Conservation (phyloP, 1,140 invertebrate species). For the Epicauta chinensis region DNA sequence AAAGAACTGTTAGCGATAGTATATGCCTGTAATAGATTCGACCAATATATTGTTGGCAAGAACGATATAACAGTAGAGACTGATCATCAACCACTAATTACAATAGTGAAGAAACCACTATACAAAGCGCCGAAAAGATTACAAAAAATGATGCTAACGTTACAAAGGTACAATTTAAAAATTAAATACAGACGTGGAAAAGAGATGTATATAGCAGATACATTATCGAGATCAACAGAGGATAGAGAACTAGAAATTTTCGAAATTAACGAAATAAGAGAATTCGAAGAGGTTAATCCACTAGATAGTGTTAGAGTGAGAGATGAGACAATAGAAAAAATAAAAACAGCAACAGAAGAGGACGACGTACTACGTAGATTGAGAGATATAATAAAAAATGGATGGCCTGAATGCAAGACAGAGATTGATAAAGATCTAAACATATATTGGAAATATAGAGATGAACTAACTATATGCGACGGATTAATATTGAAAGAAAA, state of each 20-base stretch:
- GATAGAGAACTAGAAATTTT: neutral
- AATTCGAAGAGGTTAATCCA: neutral
- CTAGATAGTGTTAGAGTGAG: no score
- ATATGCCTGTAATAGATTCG: slow-evolving; percentile 31
- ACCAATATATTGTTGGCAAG: slow-evolving; percentile 36
- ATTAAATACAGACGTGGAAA: neutral
- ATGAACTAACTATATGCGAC: neutral
- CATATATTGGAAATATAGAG: neutral
- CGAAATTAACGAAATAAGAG: neutral
- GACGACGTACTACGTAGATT: neutral
- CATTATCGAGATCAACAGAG: neutral
- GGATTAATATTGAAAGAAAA: neutral
- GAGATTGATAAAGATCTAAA: neutral
- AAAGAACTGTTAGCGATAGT: slow-evolving; percentile 37
- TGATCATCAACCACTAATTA: slow-evolving; percentile 33
- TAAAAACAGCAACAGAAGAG: neutral
- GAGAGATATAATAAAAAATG: neutral
- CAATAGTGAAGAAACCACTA: slow-evolving; percentile 31
- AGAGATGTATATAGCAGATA: neutral
- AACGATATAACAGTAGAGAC: slow-evolving; percentile 24
- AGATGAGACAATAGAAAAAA: neutral
- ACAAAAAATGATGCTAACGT: slow-evolving; percentile 27
- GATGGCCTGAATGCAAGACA: neutral
- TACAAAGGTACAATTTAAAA: slow-evolving; percentile 28
- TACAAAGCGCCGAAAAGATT: slow-evolving; percentile 18